Conservation (phyloP, 2,888 invertebrate genomes). For the Drosophila putrida region DNA sequence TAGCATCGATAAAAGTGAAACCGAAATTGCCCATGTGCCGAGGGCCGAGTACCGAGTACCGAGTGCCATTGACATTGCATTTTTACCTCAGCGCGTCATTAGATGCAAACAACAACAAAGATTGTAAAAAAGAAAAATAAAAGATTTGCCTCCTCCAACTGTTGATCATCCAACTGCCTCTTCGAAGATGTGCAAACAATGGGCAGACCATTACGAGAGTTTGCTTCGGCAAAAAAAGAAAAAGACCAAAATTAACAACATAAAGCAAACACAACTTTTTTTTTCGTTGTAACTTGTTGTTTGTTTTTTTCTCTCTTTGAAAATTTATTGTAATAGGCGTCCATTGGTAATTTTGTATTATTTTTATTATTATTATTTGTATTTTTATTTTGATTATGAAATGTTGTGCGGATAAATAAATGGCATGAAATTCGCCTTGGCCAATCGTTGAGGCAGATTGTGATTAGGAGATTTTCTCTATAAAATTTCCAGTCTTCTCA, state of each 20-base stretch:
- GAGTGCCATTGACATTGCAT: constrained; percentile 83
- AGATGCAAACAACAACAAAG: constrained; percentile 64
- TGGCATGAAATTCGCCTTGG: constrained; percentile 49
- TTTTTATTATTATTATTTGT: constrained; percentile 54
- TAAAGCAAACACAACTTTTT: constrained; percentile 19
- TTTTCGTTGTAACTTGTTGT: constrained; percentile 16
- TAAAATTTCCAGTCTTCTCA: constrained; percentile 29
- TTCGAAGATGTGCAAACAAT: constrained; percentile 63
- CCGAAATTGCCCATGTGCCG: constrained; percentile 70
- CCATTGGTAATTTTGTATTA: constrained; percentile 77
- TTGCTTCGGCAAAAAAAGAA: constrained; percentile 52
- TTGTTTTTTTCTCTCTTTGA: constrained; percentile 29
- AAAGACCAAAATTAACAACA: constrained; percentile 39
- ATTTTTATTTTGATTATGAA: constrained; percentile 66
- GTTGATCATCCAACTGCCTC: constrained; percentile 41
- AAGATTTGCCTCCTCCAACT: constrained; percentile 51
- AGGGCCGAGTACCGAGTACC: constrained; percentile 22
- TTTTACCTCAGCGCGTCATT: constrained; percentile 74
- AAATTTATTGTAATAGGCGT: constrained; percentile 75
- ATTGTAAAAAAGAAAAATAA: constrained; percentile 25
- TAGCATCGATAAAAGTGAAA: constrained; percentile 82
- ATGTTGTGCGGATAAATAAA: constrained; percentile 60
- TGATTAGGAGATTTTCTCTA: constrained; percentile 49
- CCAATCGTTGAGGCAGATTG: constrained; percentile 48
- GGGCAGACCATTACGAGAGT: constrained; percentile 71